Conservation (phyloP, 30 jellyfish, hydroid and myxozoan genomes). For the Pseudorhiza aurosa region DNA sequence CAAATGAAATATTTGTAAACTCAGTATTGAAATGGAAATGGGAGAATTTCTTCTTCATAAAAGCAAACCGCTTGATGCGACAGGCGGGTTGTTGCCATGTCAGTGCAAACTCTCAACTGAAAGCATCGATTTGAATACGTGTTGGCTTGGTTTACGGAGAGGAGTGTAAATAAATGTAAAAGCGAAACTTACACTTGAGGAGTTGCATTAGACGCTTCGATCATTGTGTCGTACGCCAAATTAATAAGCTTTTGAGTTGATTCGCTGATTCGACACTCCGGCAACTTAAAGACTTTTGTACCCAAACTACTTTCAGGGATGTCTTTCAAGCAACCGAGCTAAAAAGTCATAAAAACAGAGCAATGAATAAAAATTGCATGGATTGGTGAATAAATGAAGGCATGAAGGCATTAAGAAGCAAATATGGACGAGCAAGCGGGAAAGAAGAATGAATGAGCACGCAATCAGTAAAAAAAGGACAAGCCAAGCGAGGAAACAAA, state of each 20-base stretch:
- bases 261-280: conserved; percentile 88
- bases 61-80: no score
- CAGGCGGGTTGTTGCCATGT: no score
- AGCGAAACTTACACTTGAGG: conserved; percentile 76
- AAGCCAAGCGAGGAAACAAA: background rate
- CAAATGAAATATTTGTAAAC: no score
- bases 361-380: background rate
- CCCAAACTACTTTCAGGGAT: conserved; percentile 75
- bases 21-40: no score
- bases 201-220: conserved; percentile 77
- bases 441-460: background rate
- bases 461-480: background rate
- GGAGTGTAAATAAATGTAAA: background rate
- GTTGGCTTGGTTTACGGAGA: no score
- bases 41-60: no score
- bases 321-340: conserved; percentile 85
- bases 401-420: background rate
- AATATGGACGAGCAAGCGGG: background rate
- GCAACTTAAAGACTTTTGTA: conserved; percentile 76
- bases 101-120: no score
- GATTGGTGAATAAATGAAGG: background rate
- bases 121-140: no score
- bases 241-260: conserved; percentile 70
- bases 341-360: background rate
- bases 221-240: conserved; percentile 67